Evolutionary conservation across 2,113 vertebrate genomes (phyloP).

Genomic region (Origma solitaria): DNA sequence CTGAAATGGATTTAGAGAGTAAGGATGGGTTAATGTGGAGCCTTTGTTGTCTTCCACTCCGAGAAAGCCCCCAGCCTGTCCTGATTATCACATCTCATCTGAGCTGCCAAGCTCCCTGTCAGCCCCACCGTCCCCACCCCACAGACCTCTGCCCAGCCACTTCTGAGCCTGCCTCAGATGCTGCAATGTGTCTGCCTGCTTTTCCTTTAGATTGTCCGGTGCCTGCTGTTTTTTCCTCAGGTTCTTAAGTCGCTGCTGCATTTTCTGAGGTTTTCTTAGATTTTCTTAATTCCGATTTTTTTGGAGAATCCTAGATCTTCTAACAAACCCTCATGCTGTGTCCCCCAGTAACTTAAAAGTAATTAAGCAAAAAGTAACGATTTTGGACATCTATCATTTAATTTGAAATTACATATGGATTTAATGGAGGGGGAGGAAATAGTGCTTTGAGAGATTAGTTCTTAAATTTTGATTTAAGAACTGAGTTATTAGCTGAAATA

Average conservation of each 20-base stretch:
- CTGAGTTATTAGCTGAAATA: slow-evolving; percentile 74
- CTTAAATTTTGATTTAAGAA: slow-evolving; percentile 75
- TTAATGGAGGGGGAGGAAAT: slow-evolving; percentile 61
- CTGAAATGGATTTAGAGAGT: neutral
- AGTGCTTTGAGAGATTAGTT: slow-evolving; percentile 76
- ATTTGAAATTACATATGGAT: slow-evolving; percentile 74
- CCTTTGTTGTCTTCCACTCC: neutral
- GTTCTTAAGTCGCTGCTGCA: slow-evolving; percentile 22
- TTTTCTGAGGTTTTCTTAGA: slow-evolving; percentile 65
- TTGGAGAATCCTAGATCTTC: slow-evolving; percentile 64
- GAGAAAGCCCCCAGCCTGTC: neutral
- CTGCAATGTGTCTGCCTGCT: slow-evolving; percentile 14
- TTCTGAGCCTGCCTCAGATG: neutral
- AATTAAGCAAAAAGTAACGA: slow-evolving; percentile 74
- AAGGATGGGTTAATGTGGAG: neutral
- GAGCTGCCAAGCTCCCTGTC: slow-evolving; percentile 50
- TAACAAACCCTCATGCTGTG: slow-evolving; percentile 69
- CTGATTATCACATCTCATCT: neutral
- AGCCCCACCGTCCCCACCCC: neutral
- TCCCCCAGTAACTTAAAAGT: slow-evolving; percentile 63
- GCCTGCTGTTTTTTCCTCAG: slow-evolving; percentile 54
- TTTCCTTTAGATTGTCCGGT: slow-evolving; percentile 36
- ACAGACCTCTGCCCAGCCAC: neutral
- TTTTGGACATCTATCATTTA: slow-evolving; percentile 71
- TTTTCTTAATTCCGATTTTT: slow-evolving; percentile 63